phyloP scores from a whole-genome alignment of 2,113 vertebrate genomes.

The Nanorana parkeri region DNA sequence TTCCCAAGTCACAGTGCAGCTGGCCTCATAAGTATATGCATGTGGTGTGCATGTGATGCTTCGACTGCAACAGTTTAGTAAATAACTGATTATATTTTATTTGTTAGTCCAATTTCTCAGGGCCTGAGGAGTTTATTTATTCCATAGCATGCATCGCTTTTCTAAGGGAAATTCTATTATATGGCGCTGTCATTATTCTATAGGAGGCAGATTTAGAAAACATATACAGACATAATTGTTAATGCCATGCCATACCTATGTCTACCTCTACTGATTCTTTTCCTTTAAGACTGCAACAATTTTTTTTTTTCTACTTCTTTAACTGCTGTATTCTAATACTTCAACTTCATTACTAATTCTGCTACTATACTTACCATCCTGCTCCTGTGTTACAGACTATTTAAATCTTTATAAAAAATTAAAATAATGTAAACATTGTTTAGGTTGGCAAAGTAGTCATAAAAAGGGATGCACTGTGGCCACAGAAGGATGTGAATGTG shows the following conservation, averaged over 20 bases:
- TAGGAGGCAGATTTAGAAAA: background rate
- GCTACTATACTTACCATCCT: too few relatives aligned
- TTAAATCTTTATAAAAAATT: too few relatives aligned
- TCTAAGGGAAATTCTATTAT: slow-evolving; percentile 1
- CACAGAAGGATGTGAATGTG: too few relatives aligned
- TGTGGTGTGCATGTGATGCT: slow-evolving; percentile 27
- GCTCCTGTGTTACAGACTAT: too few relatives aligned
- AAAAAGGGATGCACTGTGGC: too few relatives aligned
- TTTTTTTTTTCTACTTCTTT: too few relatives aligned
- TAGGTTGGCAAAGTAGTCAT: too few relatives aligned
- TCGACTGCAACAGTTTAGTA: slow-evolving; percentile 32
- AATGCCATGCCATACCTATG: slow-evolving; percentile 2
- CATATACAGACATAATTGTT: slow-evolving; percentile 22
- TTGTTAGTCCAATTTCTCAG: slow-evolving; percentile 20
- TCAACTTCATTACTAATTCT: too few relatives aligned
- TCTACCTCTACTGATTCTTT: too few relatives aligned
- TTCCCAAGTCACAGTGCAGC: slow-evolving; percentile 31
- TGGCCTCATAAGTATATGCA: slow-evolving; percentile 54
- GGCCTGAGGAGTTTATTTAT: slow-evolving; percentile 20
- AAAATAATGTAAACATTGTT: too few relatives aligned
- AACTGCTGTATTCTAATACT: too few relatives aligned
- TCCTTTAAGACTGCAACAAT: too few relatives aligned
- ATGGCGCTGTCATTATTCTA: slow-evolving; percentile 21
- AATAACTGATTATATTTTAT: slow-evolving; percentile 44
- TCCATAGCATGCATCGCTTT: slow-evolving; percentile 21